Base-by-base conservation (phyloP, 2,888 invertebrate species). In the Ariolimax columbianus region DNA sequence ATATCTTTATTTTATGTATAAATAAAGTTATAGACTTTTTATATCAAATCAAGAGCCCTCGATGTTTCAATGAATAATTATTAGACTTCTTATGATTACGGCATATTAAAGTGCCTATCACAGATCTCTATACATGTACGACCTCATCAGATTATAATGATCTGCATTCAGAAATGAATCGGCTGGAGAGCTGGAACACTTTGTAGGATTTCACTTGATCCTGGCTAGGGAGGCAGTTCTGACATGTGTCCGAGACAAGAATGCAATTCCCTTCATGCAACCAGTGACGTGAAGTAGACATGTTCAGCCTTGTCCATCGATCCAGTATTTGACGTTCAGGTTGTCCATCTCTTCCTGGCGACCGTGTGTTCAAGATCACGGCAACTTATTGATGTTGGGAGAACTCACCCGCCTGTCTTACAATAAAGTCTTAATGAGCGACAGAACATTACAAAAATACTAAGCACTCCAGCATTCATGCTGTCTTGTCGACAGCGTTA, bases 81-180 rank as follows among this genome's bases (percentile, higher is more conserved):
- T 73, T 43, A 73, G 73, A 33, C 38, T 17, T 66, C 30, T 9
- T 30, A 26, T 14, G 14, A 26, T 30, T n/a, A 66, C 33, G n/a
- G 14, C n/a, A n/a, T n/a, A n/a, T n/a, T 30, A n/a, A n/a, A 3
- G 14, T 30, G 30, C 30, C 66, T 66, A 66, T 66, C 33, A 30
- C 14, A 66, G 66, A 66, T 14, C 66, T 30, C 66, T 23, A 19
- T 19, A 19, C 26, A 40, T 40, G 38, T 72, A 4, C 38, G 40
- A 30, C 26, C 40, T 40, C 38, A 7, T 26, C 72, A 40, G 23
- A 40, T 40, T 40, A 26, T 72, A 72, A 72, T 72, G 40, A 72
- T 72, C 72, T 38, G n/a, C 40, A 72, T 72, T 72, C 72, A 72
- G 40, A 38, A 36, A 23, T 72, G 26, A 9, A 72, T 72, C 40